Evolutionary conservation across 2,113 vertebrate species (phyloP).

Genomic region (Prionailurus bengalensis): DNA sequence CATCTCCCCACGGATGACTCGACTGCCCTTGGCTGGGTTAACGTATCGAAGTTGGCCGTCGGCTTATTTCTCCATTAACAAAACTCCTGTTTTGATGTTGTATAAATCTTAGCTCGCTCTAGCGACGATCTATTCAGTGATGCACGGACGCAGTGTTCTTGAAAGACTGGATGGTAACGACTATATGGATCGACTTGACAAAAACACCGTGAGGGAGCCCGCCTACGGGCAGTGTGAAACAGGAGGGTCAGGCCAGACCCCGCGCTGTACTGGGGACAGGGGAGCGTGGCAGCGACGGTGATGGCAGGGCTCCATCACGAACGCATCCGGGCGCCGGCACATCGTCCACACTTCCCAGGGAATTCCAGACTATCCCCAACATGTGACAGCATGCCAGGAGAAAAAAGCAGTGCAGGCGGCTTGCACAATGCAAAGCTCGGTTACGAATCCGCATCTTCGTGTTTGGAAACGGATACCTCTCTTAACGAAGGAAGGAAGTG

Average conservation of each 20-base stretch:
- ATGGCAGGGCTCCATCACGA: neutral
- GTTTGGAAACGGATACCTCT: neutral
- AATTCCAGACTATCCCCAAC: neutral
- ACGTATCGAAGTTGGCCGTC: neutral
- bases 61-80: neutral
- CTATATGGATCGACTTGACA: neutral
- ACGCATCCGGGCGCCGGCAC: neutral
- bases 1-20: neutral
- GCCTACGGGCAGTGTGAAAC: neutral
- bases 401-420: neutral
- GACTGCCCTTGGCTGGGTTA: neutral
- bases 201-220: neutral
- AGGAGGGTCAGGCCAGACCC: neutral
- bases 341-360: neutral
- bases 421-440: neutral
- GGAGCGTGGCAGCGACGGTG: neutral
- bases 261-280: neutral
- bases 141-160: neutral
- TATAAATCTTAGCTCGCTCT: neutral
- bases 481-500: neutral
- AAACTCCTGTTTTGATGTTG: neutral
- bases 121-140: neutral
- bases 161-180: neutral
- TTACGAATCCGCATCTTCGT: neutral
- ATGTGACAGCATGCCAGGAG: neutral